Evolutionary conservation across 2,113 vertebrate species (phyloP).

Genomic region (Corythornis madagascariensis): DNA sequence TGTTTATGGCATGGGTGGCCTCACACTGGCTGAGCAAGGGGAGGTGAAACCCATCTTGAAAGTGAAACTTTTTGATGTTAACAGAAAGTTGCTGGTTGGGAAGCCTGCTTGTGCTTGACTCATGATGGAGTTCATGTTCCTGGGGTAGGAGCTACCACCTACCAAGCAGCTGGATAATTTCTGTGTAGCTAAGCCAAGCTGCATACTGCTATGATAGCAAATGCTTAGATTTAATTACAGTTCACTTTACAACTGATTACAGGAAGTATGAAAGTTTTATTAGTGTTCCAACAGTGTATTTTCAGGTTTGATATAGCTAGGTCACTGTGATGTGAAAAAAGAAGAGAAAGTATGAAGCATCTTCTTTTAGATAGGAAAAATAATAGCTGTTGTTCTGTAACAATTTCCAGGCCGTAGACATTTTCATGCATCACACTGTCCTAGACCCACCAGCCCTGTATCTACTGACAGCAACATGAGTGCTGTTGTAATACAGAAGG

Average conservation of each 20-base stretch:
- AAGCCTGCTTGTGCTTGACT: not conserved
- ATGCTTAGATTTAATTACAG: not conserved
- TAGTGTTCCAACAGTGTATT: not conserved
- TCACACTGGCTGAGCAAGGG: accelerated
- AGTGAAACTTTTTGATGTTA: not conserved
- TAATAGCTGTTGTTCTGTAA: not conserved
- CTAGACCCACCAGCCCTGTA: conserved; percentile 91
- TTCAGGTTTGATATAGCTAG: not conserved
- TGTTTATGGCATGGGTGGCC: not conserved
- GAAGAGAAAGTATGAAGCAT: not conserved
- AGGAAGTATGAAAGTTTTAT: not conserved
- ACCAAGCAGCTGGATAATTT: conserved; percentile 2
- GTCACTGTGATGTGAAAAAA: not conserved
- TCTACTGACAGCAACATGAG: conserved; percentile 98
- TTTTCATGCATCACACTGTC: conserved; percentile 87
- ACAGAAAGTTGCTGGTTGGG: not conserved
- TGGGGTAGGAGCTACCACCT: not conserved
- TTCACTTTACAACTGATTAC: not conserved
- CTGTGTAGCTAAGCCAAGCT: not conserved
- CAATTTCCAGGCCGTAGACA: conserved; percentile 87
- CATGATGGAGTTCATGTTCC: not conserved
- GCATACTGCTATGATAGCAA: not conserved
- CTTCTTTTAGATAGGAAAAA: not conserved
- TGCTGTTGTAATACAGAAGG: conserved; percentile 89
- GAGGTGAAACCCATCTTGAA: not conserved